Base-by-base conservation (phyloP, 1,140 invertebrate species). In the Parasteatoda tepidariorum region DNA sequence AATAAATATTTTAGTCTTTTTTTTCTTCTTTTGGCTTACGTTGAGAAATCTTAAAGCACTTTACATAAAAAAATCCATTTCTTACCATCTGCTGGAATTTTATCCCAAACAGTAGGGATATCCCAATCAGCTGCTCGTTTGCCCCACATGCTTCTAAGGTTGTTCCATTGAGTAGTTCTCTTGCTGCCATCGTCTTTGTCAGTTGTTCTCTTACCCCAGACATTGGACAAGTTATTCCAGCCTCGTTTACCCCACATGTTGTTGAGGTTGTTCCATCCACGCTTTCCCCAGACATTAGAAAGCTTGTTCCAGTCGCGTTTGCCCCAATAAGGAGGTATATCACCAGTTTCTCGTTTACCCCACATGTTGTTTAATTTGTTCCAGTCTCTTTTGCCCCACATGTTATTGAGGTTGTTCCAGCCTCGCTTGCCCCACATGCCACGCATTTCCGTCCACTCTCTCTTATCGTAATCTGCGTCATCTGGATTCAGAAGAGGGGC, bases 241-340 rank as follows among this genome's bases (percentile, higher is more conserved):
- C 71, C 75, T 2, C 85, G 79, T 57, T 86, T 86, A 30, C 85
- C 85, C 85, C 85, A 86, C 70, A 85, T 79, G 15, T 71, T 71
- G 7, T 62, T 71, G 15, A 86, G 31, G 30, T 86, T 71, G 59
- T 86, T 86, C 85, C 85, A 86, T 0, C 62, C 71, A 26, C 91
- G 89, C 88, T 94, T 94, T 86, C 93, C 93, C 93, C 93, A 93
- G 87, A 93, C 91, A 48, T 92, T 73, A 38, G 57, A 38, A 54
- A 82, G 62, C 9, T 85, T 84, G 55, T 85, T 85, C 85, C 85
- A 86, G n/a, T 31, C 74, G 3, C 57, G 54, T 38, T 62, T 59
- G 22, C 68, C 68, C 26, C 68, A 68, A 22, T 28, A 31, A 15
- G 31, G 13, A 28, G 41, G 28, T 55, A 54, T 15, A 6, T 74